A percentile compares a stretch with the other conserved stretches of the same genome.
Evolutionary conservation across 2,797 vertebrate species (phyloP).

Genomic region (Poeciliopsis turneri): DNA sequence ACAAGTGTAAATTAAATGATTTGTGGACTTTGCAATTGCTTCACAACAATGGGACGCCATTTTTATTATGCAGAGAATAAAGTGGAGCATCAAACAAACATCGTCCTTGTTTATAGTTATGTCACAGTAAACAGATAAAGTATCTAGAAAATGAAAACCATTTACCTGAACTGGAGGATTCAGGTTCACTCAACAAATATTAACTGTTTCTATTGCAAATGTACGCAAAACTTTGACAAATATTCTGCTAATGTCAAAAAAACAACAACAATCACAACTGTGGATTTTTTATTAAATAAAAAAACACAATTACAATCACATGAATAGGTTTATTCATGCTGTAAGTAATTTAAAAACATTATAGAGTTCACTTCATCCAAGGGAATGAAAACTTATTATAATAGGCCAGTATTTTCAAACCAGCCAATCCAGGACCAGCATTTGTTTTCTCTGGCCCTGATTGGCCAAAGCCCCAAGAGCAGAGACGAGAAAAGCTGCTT

Average conservation of each 20-base stretch:
- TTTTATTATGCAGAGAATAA: slow-evolving; percentile 12
- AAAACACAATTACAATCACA: too few species aligned
- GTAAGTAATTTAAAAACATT: too few species aligned
- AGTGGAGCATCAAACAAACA: not conserved
- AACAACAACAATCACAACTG: too few species aligned
- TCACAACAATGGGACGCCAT: slow-evolving; percentile 13
- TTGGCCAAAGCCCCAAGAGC: not conserved
- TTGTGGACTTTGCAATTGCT: slow-evolving; percentile 54
- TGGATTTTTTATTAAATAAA: too few species aligned
- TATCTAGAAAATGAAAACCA: not conserved
- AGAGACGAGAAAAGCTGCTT: not conserved
- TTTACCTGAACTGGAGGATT: too few species aligned
- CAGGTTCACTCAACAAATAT: too few species aligned
- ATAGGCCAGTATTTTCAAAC: not conserved
- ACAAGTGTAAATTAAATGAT: slow-evolving; percentile 60
- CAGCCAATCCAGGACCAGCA: not conserved
- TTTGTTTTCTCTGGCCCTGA: not conserved
- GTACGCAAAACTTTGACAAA: too few species aligned
- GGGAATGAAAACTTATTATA: not conserved
- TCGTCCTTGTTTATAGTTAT: not conserved
- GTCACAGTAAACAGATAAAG: not conserved
- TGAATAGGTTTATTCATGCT: too few species aligned
- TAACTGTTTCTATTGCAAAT: too few species aligned
- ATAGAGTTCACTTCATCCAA: not conserved
- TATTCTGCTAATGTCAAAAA: too few species aligned